phyloP scores from a whole-genome alignment of 2,797 vertebrate species.

The Cryptoprocta ferox region DNA sequence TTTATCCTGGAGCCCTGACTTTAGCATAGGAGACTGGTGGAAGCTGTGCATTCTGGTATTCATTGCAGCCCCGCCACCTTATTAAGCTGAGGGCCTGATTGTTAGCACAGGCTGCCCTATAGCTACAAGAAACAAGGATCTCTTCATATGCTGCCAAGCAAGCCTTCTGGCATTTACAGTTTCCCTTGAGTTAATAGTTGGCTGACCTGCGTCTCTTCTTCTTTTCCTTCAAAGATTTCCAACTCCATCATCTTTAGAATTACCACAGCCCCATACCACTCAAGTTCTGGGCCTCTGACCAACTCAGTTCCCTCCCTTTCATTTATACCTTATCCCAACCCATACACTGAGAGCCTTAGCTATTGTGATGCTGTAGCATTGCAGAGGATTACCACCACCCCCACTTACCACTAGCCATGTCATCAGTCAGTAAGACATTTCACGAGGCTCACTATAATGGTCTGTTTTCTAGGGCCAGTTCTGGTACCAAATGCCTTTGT shows the following conservation, averaged over 20 bases:
- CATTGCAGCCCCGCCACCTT: neutral
- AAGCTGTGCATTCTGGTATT: neutral
- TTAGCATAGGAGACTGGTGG: neutral
- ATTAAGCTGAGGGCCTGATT: neutral
- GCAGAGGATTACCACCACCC: neutral
- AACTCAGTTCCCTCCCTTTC: neutral
- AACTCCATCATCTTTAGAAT: neutral
- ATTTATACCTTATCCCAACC: neutral
- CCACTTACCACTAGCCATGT: neutral
- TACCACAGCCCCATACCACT: neutral
- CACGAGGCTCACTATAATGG: neutral
- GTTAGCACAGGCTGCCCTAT: neutral
- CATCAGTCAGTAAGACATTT: neutral
- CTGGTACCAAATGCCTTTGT: neutral
- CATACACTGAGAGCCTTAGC: neutral
- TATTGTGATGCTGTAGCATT: neutral
- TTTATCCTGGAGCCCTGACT: neutral
- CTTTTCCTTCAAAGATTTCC: neutral
- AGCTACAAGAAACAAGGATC: neutral
- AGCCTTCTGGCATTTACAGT: neutral
- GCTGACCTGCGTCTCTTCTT: neutral
- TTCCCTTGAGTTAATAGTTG: slow-evolving; percentile 1
- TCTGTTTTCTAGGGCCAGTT: neutral
- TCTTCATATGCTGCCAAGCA: neutral
- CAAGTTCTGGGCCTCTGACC: neutral